Evolutionary conservation across 2,888 invertebrate genomes (phyloP).

Genomic region (Trichacis sp.): DNA sequence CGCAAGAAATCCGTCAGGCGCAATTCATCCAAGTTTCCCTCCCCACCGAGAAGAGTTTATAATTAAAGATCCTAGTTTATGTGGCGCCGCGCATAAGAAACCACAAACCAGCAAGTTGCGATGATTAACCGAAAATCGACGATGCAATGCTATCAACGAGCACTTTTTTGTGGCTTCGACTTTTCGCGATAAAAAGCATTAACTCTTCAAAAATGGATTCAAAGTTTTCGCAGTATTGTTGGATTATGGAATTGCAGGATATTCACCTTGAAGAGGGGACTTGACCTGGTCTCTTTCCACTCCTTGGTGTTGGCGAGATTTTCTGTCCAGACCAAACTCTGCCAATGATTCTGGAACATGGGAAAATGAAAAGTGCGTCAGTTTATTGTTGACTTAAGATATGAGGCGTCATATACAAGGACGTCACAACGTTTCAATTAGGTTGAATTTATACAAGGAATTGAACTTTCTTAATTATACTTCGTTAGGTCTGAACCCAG

Average conservation of each 20-base stretch:
- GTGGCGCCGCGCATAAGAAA: slow-evolving; percentile 44
- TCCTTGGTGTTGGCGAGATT: slow-evolving; percentile 82
- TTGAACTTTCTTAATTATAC: too few relatives aligned
- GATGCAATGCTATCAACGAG: slow-evolving; percentile 24
- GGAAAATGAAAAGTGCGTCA: slow-evolving; percentile 66
- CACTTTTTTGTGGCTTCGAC: slow-evolving; percentile 22
- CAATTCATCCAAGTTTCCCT: slow-evolving; percentile 40
- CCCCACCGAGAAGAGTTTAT: slow-evolving; percentile 58
- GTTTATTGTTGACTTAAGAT: too few relatives aligned
- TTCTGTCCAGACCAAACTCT: slow-evolving; percentile 89
- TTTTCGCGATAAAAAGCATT: neutral
- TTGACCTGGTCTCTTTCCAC: slow-evolving; percentile 85
- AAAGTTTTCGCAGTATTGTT: too few relatives aligned
- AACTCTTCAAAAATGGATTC: too few relatives aligned
- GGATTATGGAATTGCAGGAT: too few relatives aligned
- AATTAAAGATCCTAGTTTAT: slow-evolving; percentile 65
- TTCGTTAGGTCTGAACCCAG: too few relatives aligned
- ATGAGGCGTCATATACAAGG: too few relatives aligned
- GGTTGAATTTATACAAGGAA: too few relatives aligned
- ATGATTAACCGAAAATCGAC: slow-evolving; percentile 29
- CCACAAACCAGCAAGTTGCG: slow-evolving; percentile 43
- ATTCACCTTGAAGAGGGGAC: slow-evolving; percentile 81
- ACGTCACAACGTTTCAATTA: too few relatives aligned
- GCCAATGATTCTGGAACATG: slow-evolving; percentile 86
- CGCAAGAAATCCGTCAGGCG: slow-evolving; percentile 49